Evolutionary conservation across 2,888 invertebrate genomes (phyloP), one percentile per base, ranked within the genome.

Genomic region (Anoncus sp.): DNA sequence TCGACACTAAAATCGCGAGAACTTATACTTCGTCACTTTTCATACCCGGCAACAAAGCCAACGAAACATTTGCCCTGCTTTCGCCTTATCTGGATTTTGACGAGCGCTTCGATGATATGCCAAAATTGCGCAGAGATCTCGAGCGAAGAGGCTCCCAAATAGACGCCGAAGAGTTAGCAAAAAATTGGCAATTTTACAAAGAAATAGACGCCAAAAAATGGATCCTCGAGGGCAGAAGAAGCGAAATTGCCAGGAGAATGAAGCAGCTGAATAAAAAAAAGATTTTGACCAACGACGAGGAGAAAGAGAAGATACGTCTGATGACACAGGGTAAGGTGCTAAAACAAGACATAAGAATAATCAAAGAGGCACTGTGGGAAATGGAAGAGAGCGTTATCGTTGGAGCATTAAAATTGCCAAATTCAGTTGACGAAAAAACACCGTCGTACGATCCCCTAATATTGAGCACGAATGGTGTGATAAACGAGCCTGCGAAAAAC

Each of bases 341-440:
- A 0, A 93, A 94, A 85, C 93, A 94, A 53, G 94, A 96, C 81
- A 88, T 95, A n/a, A 95, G 94, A 87, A 91, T 92, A 35, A 85
- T 96, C 1, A 95, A 94, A 87, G 91, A 92, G 12, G 92, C 93
- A 51, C 89, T 95, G n/a, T 95, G 95, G 93, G 94, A 94, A n/a
- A 92, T 96, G 6, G 96, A 97, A 88, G 95, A 96, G 87, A 93
- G 93, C 63, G 94, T 96, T 9, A 92, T 95, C 55, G 87, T 94
- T 35, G 92, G 93, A 85, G 92, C 93, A 75, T 91, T 97, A 65
- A 92, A 93, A 85, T 87, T 97, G 67, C 97, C 97, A 0, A 97
- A 96, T 88, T 84, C 88, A 59, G 86, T 97, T 77, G 95, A 97
- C 88, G 79, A 91, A 0, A 92, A 91, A 57, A 96, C 96, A 18